Percentiles rank a stretch among this genome's conserved stretches.
These are phyloP conservation scores for Lordiphosa andalusiaca DNA, from an alignment of 2,888 invertebrate genomes.

Conservation along the genomic window DNA sequence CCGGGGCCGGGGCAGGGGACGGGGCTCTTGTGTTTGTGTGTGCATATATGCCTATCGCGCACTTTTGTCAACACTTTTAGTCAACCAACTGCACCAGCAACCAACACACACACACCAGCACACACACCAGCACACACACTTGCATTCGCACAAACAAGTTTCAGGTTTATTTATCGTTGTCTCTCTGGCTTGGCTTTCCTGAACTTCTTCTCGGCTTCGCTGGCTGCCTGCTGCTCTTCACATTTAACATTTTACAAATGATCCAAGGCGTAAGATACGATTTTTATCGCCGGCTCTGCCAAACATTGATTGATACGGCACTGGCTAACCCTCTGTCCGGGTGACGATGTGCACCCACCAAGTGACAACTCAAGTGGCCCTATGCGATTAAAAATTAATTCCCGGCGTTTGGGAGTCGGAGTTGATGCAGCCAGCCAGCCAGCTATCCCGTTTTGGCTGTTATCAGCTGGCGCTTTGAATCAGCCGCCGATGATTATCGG, in stretches of 20 bases:
- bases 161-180: slow-evolving; percentile 56
- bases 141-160: slow-evolving; percentile 58
- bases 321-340: slow-evolving; percentile 9
- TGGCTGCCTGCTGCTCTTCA: slow-evolving; percentile 18
- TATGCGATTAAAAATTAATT: slow-evolving; percentile 75
- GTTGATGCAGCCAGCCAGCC: slow-evolving; percentile 17
- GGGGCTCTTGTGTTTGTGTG: slow-evolving; percentile 40
- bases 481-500: slow-evolving; percentile 62
- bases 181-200: slow-evolving; percentile 43
- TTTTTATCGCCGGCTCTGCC: slow-evolving; percentile 57
- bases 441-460: too few relatives aligned
- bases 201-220: slow-evolving; percentile 33
- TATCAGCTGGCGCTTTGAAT: slow-evolving; percentile 68
- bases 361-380: slow-evolving; percentile 71
- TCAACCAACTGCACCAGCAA: slow-evolving; percentile 45
- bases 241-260: slow-evolving; percentile 62
- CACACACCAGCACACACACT: slow-evolving; percentile 46
- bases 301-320: slow-evolving; percentile 59
- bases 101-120: slow-evolving; percentile 17
- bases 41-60: slow-evolving; percentile 67
- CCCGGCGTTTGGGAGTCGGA: slow-evolving; percentile 48
- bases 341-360: slow-evolving; percentile 37
- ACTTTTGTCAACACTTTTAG: slow-evolving; percentile 77
- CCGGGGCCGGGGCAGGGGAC: not conserved
- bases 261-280: slow-evolving; percentile 66